Evolutionary conservation across 2,888 invertebrate genomes (phyloP), one percentile per base, ranked within the genome.

Genomic region (Electrophaes corylata): DNA sequence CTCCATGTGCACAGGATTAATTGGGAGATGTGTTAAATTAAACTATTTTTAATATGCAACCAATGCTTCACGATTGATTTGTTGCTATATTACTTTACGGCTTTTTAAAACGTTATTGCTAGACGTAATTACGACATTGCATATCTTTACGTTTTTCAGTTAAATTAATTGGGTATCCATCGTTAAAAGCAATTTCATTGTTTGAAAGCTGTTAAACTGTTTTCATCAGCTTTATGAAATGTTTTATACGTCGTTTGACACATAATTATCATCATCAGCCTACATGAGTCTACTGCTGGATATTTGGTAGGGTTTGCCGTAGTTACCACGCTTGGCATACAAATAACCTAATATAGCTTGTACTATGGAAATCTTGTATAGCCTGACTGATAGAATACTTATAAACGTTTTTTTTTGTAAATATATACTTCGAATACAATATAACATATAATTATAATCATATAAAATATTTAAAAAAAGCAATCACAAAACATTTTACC

Each of bases 1-100:
- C 63, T 66, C 65, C 69, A 72, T 73, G 69, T 71, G 70, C 69
- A 69, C 61, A 37, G 16, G 69, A 69, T 76, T 73, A 73, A 78
- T 78, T 76, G 72, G 73, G 70, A 71, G 71, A 74, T 72, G 68
- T 69, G 69, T 67, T n/a, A 67, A 70, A 73, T 72, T 71, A 61
- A 69, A 66, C 68, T 64, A 65, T 70, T 68, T 69, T 64, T 68
- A 67, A 63, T 47, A 55, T 41, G 37, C 41, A 10, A 26, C 20
- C 47, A 65, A 67, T 65, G 64, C 67, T 71, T 73, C 57, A 71
- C 62, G 62, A 59, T 59, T 62, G 74, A 71, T 83, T 82, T 82
- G 79, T 84, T 74, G 78, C 69, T 72, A 65, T 74, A 75, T 80
- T 72, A 63, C 70, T 77, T 82, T 79, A 79, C 80, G 71, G 67